Conservation (phyloP, 2,888 invertebrate genomes). For the Beris morrisii region DNA sequence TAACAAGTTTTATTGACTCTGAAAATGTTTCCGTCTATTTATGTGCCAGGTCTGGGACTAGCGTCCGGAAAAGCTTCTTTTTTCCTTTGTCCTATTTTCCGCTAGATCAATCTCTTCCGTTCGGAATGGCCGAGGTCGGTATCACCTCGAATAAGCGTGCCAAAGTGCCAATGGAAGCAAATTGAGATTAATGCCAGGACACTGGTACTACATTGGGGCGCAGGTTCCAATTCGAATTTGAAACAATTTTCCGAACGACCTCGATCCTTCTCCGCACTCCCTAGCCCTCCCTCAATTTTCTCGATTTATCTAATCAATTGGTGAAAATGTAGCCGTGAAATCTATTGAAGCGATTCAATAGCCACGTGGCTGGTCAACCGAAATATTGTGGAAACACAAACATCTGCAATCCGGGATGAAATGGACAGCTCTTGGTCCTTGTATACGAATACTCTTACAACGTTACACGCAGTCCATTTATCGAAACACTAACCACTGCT, state of each 20-base stretch:
- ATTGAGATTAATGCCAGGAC: slow-evolving; percentile 39
- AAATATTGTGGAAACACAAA: slow-evolving; percentile 15
- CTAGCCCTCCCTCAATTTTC: background rate
- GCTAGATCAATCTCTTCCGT: slow-evolving; percentile 40
- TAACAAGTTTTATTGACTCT: slow-evolving; percentile 58
- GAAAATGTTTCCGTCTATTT: slow-evolving; percentile 44
- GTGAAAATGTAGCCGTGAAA: slow-evolving; percentile 16
- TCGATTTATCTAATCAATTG: slow-evolving; percentile 19
- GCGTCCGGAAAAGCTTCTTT: slow-evolving; percentile 26
- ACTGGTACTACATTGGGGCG: slow-evolving; percentile 14
- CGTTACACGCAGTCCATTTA: background rate
- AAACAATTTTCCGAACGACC: slow-evolving; percentile 9
- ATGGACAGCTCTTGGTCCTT: slow-evolving; percentile 8
- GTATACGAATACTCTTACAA: slow-evolving; percentile 16
- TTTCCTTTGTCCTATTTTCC: slow-evolving; percentile 38
- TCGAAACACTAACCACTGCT: slow-evolving; percentile 31
- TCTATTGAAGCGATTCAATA: slow-evolving; percentile 20
- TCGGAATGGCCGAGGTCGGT: slow-evolving; percentile 3
- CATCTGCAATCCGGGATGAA: background rate
- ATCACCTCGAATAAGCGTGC: slow-evolving; percentile 19
- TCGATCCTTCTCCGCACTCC: background rate
- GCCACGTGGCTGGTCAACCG: slow-evolving; percentile 22
- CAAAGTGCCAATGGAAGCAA: slow-evolving; percentile 20
- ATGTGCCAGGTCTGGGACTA: slow-evolving; percentile 1
- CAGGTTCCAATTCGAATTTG: slow-evolving; percentile 9